A percentile compares a stretch with the other conserved stretches of the same genome.
phyloP scores from a whole-genome alignment of 2,113 vertebrate genomes.

The Rhineura floridana region DNA sequence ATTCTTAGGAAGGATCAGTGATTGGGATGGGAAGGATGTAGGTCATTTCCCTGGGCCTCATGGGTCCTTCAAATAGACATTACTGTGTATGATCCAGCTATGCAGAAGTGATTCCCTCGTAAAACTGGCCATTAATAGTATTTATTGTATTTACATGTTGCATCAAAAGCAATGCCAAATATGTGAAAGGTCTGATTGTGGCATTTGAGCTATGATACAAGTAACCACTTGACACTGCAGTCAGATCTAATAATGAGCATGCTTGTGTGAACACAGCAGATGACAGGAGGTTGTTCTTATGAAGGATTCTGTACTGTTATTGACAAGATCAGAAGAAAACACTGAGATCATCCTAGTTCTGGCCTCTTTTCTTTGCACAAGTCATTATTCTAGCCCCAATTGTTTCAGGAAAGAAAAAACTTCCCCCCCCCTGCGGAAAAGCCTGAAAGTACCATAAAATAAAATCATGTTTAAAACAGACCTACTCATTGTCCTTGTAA shows the following conservation, averaged over 20 bases:
- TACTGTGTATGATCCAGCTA: background rate
- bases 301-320: background rate
- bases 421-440: background rate
- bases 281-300: background rate
- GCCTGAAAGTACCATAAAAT: background rate
- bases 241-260: background rate
- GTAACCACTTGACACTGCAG: background rate
- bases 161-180: background rate
- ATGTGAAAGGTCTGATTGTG: no score
- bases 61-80: background rate
- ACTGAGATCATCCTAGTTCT: background rate
- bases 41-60: no score
- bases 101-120: background rate
- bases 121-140: background rate
- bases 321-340: background rate
- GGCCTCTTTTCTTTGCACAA: background rate
- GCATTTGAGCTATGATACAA: background rate
- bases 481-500: background rate
- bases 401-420: background rate
- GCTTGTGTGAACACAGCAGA: background rate
- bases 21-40: background rate
- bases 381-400: background rate
- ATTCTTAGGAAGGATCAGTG: background rate
- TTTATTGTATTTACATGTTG: background rate
- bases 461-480: background rate